Conservation (phyloP, 2,113 vertebrate species). For the Anoplopoma fimbria region DNA sequence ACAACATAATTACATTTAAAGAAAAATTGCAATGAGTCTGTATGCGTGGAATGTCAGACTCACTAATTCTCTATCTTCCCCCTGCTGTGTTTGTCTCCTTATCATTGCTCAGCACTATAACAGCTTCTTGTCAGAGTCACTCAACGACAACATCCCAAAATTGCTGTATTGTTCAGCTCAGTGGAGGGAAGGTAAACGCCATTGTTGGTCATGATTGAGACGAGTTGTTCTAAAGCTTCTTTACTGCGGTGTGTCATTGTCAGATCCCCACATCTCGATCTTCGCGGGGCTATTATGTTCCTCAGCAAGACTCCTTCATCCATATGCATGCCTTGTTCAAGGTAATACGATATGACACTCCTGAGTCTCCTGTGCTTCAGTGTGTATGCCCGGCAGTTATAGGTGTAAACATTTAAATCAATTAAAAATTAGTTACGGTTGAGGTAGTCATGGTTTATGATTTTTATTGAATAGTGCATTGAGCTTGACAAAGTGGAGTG, state of each 20-base stretch:
- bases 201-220: constrained; percentile 37
- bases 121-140: constrained; percentile 37
- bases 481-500: constrained; percentile 11
- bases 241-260: constrained; percentile 30
- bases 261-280: background rate
- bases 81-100: constrained; percentile 11
- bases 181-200: constrained; percentile 36
- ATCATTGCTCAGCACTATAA: constrained; percentile 33
- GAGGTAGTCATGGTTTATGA: constrained; percentile 27
- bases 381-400: constrained; percentile 26
- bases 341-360: constrained; percentile 40
- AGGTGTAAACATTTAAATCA: constrained; percentile 61
- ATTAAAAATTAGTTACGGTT: constrained; percentile 47
- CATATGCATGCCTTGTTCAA: constrained; percentile 48
- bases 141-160: constrained; percentile 19
- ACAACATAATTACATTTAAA: background rate
- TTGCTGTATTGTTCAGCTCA: constrained; percentile 27
- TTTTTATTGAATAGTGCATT: constrained; percentile 41
- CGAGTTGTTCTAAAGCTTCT: constrained; percentile 26
- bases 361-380: constrained; percentile 13
- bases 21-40: constrained; percentile 15
- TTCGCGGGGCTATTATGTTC: constrained; percentile 3
- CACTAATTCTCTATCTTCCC: constrained; percentile 32
- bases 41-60: constrained; percentile 15
- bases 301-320: constrained; percentile 34